phyloP scores from a whole-genome alignment of 1,140 invertebrate genomes.

The Odontomachus brunneus region DNA sequence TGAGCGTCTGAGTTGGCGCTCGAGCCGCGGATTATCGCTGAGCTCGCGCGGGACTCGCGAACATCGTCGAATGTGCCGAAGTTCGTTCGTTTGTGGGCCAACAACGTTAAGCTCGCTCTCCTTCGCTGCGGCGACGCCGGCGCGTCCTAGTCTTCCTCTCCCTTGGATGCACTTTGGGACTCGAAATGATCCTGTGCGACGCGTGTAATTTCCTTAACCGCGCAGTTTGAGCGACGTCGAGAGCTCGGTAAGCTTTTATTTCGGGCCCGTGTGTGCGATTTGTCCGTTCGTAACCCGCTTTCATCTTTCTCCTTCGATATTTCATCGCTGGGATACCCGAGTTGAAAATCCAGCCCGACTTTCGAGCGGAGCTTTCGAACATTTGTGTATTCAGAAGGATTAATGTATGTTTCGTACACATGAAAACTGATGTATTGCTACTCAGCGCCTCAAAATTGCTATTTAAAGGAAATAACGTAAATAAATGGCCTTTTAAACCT shows the following conservation, averaged over 20 bases:
- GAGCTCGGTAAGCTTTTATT: not conserved
- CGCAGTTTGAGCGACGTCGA: not conserved
- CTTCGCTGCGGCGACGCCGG: not conserved
- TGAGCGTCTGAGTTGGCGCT: conserved; percentile 56
- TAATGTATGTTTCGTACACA: too few species aligned
- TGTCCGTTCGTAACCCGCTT: too few species aligned
- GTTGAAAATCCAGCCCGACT: too few species aligned
- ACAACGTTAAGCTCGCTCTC: conserved; percentile 50
- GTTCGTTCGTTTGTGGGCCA: conserved; percentile 56
- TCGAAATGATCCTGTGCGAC: conserved; percentile 27
- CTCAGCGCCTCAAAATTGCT: too few species aligned
- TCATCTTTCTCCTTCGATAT: too few species aligned
- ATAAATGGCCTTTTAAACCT: too few species aligned
- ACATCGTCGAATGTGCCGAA: conserved; percentile 55
- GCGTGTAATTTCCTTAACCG: conserved; percentile 37
- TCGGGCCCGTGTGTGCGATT: too few species aligned
- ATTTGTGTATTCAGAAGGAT: too few species aligned
- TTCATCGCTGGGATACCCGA: too few species aligned
- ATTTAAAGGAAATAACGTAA: too few species aligned
- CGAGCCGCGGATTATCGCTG: conserved; percentile 53
- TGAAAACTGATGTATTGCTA: too few species aligned
- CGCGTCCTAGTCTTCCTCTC: not conserved
- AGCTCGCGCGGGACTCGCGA: conserved; percentile 40
- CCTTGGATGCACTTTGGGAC: not conserved
- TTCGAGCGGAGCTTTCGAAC: too few species aligned